These are phyloP conservation scores for Chunga burmeisteri DNA, from an alignment of 2,113 vertebrate species.

Conservation along the genomic window DNA sequence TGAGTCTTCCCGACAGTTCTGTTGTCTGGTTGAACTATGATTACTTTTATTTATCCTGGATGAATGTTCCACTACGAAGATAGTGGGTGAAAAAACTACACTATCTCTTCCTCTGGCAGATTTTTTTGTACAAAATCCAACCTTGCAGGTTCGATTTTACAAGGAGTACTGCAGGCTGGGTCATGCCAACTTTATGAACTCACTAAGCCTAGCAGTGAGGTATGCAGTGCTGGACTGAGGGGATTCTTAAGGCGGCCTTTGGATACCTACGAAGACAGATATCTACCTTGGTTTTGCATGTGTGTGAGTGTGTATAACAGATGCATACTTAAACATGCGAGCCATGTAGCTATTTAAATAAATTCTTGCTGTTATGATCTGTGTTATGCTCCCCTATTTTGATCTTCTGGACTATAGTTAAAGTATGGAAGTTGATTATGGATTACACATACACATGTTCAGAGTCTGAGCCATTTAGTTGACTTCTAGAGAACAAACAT, in stretches of 20 bases:
- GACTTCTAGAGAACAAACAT: neutral
- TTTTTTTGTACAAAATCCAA: neutral
- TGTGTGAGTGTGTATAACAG: neutral
- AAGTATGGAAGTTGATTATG: neutral
- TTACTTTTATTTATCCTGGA: neutral
- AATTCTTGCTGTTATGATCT: neutral
- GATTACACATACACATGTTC: neutral
- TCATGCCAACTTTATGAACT: neutral
- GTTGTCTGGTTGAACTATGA: neutral
- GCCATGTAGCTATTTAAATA: neutral
- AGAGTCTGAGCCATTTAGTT: neutral
- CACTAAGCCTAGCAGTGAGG: neutral
- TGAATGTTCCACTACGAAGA: accelerated
- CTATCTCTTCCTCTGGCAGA: neutral
- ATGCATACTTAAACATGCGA: neutral
- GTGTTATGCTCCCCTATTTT: neutral
- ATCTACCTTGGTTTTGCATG: neutral
- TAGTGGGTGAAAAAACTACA: neutral
- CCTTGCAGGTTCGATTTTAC: neutral
- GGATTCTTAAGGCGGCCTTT: neutral
- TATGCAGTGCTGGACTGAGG: neutral
- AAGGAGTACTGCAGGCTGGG: neutral
- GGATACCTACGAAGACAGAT: neutral
- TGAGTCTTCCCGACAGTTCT: neutral
- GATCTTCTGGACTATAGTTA: neutral